Evolutionary conservation across 2,113 vertebrate species (phyloP).

Genomic region (Macheiramphus alcinus): DNA sequence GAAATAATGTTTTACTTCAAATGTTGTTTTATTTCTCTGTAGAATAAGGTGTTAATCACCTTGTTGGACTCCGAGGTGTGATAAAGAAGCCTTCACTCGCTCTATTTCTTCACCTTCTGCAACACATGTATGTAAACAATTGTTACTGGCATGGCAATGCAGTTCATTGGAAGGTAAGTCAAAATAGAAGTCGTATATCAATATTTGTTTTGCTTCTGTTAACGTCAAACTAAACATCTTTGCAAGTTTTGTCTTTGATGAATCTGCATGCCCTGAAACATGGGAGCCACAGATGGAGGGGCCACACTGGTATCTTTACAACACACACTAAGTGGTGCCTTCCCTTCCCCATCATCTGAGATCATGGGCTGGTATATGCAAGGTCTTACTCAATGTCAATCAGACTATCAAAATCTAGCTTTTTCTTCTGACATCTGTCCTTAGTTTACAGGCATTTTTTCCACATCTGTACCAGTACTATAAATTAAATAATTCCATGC

Average conservation of each 20-base stretch:
- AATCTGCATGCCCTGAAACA: background rate
- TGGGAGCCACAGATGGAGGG: background rate
- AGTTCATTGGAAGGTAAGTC: background rate
- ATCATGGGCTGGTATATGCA: background rate
- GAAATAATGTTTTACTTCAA: background rate
- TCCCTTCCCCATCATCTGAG: background rate
- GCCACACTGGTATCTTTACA: background rate
- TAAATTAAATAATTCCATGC: background rate
- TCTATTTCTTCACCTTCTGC: background rate
- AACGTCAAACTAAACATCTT: background rate
- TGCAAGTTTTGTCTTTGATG: background rate
- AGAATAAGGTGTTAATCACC: background rate
- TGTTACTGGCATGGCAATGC: background rate
- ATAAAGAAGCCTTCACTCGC: background rate
- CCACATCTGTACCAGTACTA: background rate
- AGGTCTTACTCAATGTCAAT: background rate
- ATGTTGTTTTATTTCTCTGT: background rate
- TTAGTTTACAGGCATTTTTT: background rate
- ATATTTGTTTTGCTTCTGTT: background rate
- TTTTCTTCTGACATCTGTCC: background rate
- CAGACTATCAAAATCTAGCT: background rate
- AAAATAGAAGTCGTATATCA: background rate
- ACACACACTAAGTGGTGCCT: background rate
- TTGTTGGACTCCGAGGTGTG: background rate
- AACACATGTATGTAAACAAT: background rate